These are phyloP conservation scores for Theonella swinhoei DNA, from an alignment of 37 sponge, comb jelly and placozoan species.

Conservation along the genomic window DNA sequence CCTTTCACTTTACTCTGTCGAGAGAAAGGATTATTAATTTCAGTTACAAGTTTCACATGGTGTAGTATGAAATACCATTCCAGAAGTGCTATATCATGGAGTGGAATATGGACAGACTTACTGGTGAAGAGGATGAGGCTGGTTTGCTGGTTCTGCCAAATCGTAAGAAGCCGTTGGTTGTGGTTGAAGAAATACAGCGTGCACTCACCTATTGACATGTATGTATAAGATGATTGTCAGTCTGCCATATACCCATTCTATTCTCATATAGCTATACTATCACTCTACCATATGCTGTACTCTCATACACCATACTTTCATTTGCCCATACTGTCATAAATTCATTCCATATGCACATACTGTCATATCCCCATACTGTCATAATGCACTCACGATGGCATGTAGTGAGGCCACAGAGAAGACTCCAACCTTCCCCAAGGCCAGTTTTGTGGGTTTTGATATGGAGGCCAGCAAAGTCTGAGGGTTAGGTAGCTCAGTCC, in stretches of 20 bases:
- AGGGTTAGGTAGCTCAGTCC: slow-evolving; percentile 60
- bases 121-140: not conserved
- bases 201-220: not conserved
- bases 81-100: no score
- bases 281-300: no score
- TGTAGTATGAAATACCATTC: no score
- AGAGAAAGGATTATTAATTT: not conserved
- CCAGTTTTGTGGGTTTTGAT: slow-evolving; percentile 44
- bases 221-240: not conserved
- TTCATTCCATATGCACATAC: no score
- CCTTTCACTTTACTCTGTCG: not conserved
- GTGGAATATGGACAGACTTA: no score
- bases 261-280: no score
- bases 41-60: no score
- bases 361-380: no score
- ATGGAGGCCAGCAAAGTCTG: slow-evolving; percentile 47
- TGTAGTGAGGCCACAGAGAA: slow-evolving; percentile 66
- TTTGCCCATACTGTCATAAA: no score
- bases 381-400: slow-evolving; percentile 66
- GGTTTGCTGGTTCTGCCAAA: not conserved
- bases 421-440: slow-evolving; percentile 39
- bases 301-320: no score
- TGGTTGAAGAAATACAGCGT: not conserved
- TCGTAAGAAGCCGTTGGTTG: not conserved
- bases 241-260: no score